Base-by-base conservation (phyloP, 2,888 invertebrate species). In the Drosophila pegasa region DNA sequence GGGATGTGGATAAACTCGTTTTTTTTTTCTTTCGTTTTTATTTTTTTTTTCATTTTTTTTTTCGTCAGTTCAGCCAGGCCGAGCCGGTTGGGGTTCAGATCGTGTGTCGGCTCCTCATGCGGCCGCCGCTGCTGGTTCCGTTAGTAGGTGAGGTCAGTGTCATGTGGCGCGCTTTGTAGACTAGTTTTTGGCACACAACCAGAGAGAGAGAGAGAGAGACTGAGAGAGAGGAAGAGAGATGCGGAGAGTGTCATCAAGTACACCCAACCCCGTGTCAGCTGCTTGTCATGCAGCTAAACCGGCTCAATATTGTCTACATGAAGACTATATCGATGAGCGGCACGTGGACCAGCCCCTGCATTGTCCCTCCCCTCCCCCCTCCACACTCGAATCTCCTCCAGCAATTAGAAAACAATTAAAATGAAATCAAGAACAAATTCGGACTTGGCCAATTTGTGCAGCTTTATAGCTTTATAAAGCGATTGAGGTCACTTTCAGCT, bases 71-170 rank as follows among this genome's bases (percentile, higher is more conserved):
- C 60, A 75, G 74, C 78, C 78, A 74, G 62, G 78, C 35, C 33
- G 35, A 78, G 75, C 50, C 50, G 50, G 50, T 35, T 35, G 50
- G 75, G 55, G 57, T 62, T 45, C 74, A 77, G 77, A 72, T 73
- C 72, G 61, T 43, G 71, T 69, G 31, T 43, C 47, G 38, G 40
- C 68, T 58, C 52, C 59, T 48, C 52, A 48, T 18, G 31, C 45
- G 9, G 33, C 60, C 18, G 37, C 59, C 27, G 16, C 56, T 54
- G 22, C 67, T 76, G 83, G 71, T 82, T 80, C 87, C 79, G 82
- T 80, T 88, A 87, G 90, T 90, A 90, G 90, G 91, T 90, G 91
- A 90, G 90, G 90, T 90, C 90, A 90, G 90, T 90, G 80, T 78
- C 86, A 89, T 89, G 85, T 80, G 78, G 85, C 78, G 87, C 61